Conservation (phyloP, 2,888 invertebrate genomes). For the Pyrrhia umbra region DNA sequence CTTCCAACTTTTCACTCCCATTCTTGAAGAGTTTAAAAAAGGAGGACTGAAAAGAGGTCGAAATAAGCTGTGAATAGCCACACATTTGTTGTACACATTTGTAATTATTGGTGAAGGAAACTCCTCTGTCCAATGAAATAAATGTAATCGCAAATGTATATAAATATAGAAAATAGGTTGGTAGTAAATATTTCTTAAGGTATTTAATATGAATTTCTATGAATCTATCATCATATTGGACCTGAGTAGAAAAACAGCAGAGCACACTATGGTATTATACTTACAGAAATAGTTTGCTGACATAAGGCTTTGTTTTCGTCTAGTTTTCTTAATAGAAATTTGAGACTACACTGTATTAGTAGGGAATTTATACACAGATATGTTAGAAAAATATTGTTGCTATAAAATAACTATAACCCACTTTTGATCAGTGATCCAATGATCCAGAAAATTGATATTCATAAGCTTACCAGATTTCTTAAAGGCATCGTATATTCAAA, state of each 20-base stretch:
- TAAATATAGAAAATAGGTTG: neutral
- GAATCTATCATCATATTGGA: neutral
- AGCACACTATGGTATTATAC: neutral
- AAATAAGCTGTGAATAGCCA: slow-evolving; percentile 68
- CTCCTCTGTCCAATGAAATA: slow-evolving; percentile 1
- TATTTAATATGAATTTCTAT: neutral
- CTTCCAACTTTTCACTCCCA: slow-evolving; percentile 61
- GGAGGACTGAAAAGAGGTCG: slow-evolving; percentile 54
- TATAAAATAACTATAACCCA: neutral
- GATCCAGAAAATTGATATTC: slow-evolving; percentile 42
- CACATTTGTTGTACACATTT: too few relatives aligned
- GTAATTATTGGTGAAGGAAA: slow-evolving; percentile 58
- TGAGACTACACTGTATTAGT: neutral
- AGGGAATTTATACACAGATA: neutral
- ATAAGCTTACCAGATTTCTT: neutral
- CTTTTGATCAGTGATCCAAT: slow-evolving; percentile 30
- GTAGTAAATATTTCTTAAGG: neutral
- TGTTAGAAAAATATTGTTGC: neutral
- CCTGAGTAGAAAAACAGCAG: neutral
- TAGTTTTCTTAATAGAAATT: neutral
- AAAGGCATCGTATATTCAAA: neutral
- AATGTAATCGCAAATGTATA: neutral
- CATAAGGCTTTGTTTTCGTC: neutral
- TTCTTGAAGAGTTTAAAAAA: slow-evolving; percentile 61
- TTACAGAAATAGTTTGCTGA: neutral